Base-by-base conservation (phyloP, 2,888 invertebrate genomes). In the Electrophaes corylata region DNA sequence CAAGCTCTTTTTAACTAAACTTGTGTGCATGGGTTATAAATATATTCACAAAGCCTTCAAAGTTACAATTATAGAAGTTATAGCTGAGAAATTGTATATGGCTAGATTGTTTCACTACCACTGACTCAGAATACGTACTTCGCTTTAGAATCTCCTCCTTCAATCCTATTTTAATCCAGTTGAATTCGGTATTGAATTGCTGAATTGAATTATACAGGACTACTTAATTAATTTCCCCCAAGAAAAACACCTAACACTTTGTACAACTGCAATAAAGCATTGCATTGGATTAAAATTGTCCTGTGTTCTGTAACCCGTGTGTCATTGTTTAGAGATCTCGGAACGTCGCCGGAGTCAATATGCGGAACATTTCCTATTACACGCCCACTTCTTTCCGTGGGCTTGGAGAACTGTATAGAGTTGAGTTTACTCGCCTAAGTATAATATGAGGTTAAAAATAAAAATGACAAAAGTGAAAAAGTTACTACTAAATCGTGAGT, bases 311-410 rank as follows among this genome's bases (percentile, higher is more conserved):
- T 66, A 73, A 74, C 69, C 75, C 76, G 79, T 79, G 78, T 83
- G 87, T 86, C 87, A 87, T 88, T 88, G 90, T 90, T 90, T 91
- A 88, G 86, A 88, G 87, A 87, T 88, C 87, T 88, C 79, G 77
- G 75, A 81, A 82, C 81, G 83, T 83, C 83, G 84, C 83, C 75
- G 83, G 81, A 91, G 90, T 91, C 91, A 91, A 91, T 91, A 91
- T 90, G 91, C 91, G 91, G 91, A 91, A 91, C 91, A 91, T 91
- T 91, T 91, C 88, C 90, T 90, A 91, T 91, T 91, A 91, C 90
- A 91, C 91, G 91, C 90, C 90, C 90, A 88, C 90, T 89, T 90
- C 91, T 91, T 88, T 83, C 82, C 82, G 76, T 78, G 80, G 82
- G 81, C 80, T 71, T 67, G 66, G 53, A 60, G 69, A 87, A 72